These are phyloP conservation scores for Umimayanthus kanabou DNA, from an alignment of 92 coral and sea anemone genomes.

Conservation along the genomic window DNA sequence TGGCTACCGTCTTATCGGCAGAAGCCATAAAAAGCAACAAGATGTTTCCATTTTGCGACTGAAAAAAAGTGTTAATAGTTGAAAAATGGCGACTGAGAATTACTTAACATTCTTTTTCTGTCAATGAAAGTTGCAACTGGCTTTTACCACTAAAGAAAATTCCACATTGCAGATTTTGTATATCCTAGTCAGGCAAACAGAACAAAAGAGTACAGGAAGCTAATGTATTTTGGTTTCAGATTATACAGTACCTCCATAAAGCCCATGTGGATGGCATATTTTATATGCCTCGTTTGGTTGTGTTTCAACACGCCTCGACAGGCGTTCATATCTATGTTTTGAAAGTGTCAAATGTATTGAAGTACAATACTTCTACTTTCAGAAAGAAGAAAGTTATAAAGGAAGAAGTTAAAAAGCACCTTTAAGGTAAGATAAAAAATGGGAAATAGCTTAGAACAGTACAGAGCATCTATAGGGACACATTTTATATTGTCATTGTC, in stretches of 20 bases:
- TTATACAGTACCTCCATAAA: constrained; percentile 1
- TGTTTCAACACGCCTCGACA: constrained; percentile 20
- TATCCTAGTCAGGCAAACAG: too few species aligned
- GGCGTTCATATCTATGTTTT: constrained; percentile 13
- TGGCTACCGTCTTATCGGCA: too few species aligned
- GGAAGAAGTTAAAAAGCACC: background rate
- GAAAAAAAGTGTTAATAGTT: too few species aligned
- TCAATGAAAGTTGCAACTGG: too few species aligned
- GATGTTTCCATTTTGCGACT: too few species aligned
- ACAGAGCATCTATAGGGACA: constrained; percentile 20
- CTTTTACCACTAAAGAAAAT: too few species aligned
- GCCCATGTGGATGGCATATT: background rate
- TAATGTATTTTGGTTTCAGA: background rate
- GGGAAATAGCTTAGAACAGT: constrained; percentile 18
- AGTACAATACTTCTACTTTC: constrained; percentile 1
- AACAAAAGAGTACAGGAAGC: too few species aligned
- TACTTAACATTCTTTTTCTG: too few species aligned
- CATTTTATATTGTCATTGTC: background rate
- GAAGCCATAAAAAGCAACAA: too few species aligned
- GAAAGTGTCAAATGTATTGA: constrained; percentile 24
- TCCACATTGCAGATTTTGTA: too few species aligned
- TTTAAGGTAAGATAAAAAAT: background rate
- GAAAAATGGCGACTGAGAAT: too few species aligned
- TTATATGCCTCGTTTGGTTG: constrained; percentile 22
- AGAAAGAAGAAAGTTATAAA: background rate